Percentiles rank a stretch among this genome's conserved stretches.
phyloP scores from a whole-genome alignment of 2,888 invertebrate species.

The Plebejus anna region DNA sequence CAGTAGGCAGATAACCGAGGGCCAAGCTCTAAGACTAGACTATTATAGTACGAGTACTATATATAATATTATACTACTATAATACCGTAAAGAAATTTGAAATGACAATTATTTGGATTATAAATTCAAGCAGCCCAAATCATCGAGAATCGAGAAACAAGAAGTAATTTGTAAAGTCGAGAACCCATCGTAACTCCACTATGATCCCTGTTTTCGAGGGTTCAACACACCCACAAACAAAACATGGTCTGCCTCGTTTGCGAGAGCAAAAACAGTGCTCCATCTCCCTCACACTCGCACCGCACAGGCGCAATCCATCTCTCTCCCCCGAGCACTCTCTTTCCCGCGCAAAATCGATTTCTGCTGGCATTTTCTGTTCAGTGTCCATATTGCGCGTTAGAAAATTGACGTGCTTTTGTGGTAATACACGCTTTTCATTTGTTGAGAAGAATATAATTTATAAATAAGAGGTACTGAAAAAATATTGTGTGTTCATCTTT shows the following conservation, averaged over 20 bases:
- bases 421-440: not conserved
- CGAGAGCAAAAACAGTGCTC: slow-evolving; percentile 33
- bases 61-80: too few species aligned
- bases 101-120: too few species aligned
- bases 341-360: slow-evolving; percentile 52
- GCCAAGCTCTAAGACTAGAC: too few species aligned
- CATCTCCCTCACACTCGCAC: slow-evolving; percentile 38
- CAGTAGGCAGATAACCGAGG: too few species aligned
- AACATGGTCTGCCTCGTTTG: slow-evolving; percentile 38
- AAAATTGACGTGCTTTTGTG: slow-evolving; percentile 29
- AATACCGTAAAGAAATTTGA: too few species aligned
- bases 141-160: not conserved
- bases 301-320: slow-evolving; percentile 34
- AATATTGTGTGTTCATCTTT: slow-evolving; percentile 4
- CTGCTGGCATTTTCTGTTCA: slow-evolving; percentile 42
- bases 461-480: not conserved
- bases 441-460: slow-evolving; percentile 1
- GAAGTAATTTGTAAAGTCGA: slow-evolving; percentile 30
- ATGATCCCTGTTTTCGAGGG: slow-evolving; percentile 50
- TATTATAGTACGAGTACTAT: too few species aligned
- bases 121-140: too few species aligned
- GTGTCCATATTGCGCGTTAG: slow-evolving; percentile 33
- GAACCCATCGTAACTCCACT: slow-evolving; percentile 42
- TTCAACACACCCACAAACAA: slow-evolving; percentile 45
- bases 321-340: slow-evolving; percentile 39